A percentile compares a stretch with the other conserved stretches of the same genome.
Evolutionary conservation across 2,113 vertebrate genomes (phyloP).

Genomic region (Gadus macrocephalus): DNA sequence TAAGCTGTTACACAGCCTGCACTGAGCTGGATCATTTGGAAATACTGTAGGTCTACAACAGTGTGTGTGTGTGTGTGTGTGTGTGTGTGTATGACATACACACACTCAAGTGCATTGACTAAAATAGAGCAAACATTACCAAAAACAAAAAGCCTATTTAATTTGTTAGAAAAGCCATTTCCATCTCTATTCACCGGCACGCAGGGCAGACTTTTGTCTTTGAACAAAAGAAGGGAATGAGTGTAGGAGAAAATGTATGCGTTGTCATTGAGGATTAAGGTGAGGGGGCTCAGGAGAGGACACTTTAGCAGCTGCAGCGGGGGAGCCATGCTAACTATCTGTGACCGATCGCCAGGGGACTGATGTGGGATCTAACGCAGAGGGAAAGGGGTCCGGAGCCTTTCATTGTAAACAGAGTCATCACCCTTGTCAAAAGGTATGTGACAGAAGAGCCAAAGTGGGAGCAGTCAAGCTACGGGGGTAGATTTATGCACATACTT

Average conservation of each 20-base stretch:
- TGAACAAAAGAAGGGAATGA: neutral
- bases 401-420: slow-evolving; percentile 30
- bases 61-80: too few species aligned
- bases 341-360: slow-evolving; percentile 40
- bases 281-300: slow-evolving; percentile 15
- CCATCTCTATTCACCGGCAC: too few species aligned
- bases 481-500: neutral
- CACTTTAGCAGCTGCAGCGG: slow-evolving; percentile 28
- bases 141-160: neutral
- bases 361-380: slow-evolving; percentile 31
- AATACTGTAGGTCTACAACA: too few species aligned
- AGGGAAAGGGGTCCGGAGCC: slow-evolving; percentile 26
- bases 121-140: neutral
- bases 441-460: slow-evolving; percentile 19
- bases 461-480: neutral
- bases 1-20: too few species aligned
- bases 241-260: neutral
- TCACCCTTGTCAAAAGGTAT: slow-evolving; percentile 25
- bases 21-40: too few species aligned
- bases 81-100: too few species aligned
- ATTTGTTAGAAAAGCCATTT: too few species aligned
- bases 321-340: slow-evolving; percentile 36
- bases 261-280: slow-evolving; percentile 11
- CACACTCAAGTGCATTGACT: too few species aligned
- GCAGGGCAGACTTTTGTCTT: too few species aligned